These are phyloP conservation scores for Neosilurus mollespiculum DNA, from an alignment of 2,797 vertebrate species.

Conservation along the genomic window DNA sequence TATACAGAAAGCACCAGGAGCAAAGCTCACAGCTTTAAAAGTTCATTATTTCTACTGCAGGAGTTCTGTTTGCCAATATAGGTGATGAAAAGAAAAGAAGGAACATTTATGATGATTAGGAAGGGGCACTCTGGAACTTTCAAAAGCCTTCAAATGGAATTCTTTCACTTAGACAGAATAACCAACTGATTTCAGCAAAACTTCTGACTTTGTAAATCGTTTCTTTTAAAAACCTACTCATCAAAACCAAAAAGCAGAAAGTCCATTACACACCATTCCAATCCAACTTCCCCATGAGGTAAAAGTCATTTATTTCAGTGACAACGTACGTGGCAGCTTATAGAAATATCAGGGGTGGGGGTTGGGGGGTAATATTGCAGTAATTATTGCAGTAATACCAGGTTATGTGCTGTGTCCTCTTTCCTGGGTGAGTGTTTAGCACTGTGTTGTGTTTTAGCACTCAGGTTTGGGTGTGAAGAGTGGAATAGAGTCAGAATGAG, in stretches of 20 bases:
- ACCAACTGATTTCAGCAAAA: background rate
- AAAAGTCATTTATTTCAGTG: constrained; percentile 16
- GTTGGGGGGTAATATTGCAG: too few species aligned
- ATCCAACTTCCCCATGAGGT: background rate
- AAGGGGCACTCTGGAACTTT: background rate
- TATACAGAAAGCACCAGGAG: background rate
- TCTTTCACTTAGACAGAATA: background rate
- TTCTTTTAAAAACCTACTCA: constrained; percentile 1
- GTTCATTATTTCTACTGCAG: constrained; percentile 22
- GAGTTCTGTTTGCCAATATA: background rate
- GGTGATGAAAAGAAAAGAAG: background rate
- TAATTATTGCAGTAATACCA: background rate
- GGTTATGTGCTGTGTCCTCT: background rate
- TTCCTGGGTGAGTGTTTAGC: background rate
- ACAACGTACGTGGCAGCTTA: too few species aligned
- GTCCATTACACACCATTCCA: background rate
- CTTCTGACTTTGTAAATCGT: background rate
- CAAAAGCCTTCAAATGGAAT: constrained; percentile 2
- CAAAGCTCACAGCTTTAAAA: background rate
- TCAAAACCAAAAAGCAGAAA: constrained; percentile 12
- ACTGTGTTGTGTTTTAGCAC: background rate
- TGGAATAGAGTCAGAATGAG: background rate
- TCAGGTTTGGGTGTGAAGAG: background rate
- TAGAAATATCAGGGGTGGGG: too few species aligned
- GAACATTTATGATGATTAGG: background rate